phyloP scores from a whole-genome alignment of 30 jellyfish, hydroid and myxozoan genomes.

The Cassiopea xamachana region DNA sequence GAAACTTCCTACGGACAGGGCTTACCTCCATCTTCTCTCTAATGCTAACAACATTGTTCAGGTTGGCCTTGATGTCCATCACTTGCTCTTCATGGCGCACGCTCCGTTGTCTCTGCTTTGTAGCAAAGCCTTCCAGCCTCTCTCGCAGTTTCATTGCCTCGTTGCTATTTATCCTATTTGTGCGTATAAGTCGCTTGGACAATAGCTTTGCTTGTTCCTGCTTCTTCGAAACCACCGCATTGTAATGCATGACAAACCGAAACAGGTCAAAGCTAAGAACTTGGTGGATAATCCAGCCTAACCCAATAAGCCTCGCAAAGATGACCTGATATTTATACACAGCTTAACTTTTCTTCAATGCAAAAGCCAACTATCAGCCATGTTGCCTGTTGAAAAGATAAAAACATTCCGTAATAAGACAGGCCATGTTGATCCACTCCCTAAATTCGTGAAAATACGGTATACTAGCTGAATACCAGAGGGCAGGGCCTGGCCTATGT shows the following conservation, averaged over 20 bases:
- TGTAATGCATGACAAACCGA: neutral
- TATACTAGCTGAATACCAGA: too few species aligned
- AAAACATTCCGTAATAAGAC: neutral
- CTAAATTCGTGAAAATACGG: neutral
- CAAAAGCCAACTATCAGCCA: neutral
- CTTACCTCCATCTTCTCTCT: conserved; percentile 67
- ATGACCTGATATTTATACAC: neutral
- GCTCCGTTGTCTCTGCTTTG: conserved; percentile 5
- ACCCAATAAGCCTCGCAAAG: neutral
- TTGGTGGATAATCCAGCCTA: neutral
- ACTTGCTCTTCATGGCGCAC: conserved; percentile 46
- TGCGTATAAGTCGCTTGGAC: conserved; percentile 67
- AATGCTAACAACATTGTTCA: conserved; percentile 22
- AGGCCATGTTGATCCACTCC: neutral
- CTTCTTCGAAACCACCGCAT: conserved; percentile 30
- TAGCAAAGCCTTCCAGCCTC: conserved; percentile 24
- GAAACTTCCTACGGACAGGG: conserved; percentile 53
- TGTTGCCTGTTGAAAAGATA: neutral
- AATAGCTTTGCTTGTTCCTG: conserved; percentile 52
- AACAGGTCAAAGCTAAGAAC: neutral
- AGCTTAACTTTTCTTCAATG: conserved; percentile 6
- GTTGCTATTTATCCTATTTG: conserved; percentile 56
- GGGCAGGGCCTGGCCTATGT: too few species aligned
- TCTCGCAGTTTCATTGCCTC: conserved; percentile 62
- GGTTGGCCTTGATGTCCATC: conserved; percentile 8